These are phyloP conservation scores for Macquaria australasica DNA, from an alignment of 2,113 vertebrate genomes.

Conservation along the genomic window DNA sequence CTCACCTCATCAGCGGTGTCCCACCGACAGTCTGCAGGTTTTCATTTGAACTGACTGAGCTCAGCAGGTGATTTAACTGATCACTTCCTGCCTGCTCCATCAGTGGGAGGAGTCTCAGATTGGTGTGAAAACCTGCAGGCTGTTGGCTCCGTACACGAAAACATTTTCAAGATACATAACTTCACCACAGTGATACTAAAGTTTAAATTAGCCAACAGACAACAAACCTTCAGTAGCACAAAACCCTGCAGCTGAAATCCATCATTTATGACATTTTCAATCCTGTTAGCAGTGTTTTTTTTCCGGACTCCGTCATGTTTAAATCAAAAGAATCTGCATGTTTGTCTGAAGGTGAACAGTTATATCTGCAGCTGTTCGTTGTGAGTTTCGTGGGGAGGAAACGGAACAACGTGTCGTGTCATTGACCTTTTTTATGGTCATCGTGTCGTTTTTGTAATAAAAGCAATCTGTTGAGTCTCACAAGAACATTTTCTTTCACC, in stretches of 20 bases:
- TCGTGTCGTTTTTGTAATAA: constrained; percentile 8
- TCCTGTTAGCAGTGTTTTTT: neutral
- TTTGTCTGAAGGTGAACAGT: neutral
- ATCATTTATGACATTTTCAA: too few relatives aligned
- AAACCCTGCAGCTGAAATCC: neutral
- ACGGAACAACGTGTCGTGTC: neutral
- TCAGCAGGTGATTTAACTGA: neutral
- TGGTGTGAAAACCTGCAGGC: neutral
- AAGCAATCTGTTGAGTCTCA: neutral
- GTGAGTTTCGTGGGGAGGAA: neutral
- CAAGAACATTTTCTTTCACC: too few relatives aligned
- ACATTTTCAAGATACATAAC: too few relatives aligned
- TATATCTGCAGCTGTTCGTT: neutral
- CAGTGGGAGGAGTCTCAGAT: neutral
- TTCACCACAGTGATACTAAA: neutral
- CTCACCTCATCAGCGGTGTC: neutral
- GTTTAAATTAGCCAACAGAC: too few relatives aligned
- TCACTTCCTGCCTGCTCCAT: neutral
- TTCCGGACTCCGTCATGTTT: neutral
- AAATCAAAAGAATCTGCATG: neutral
- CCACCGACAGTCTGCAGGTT: neutral
- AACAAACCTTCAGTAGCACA: neutral
- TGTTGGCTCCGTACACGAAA: neutral
- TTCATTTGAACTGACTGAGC: neutral
- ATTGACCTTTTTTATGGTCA: neutral